Percentiles rank a stretch among this genome's conserved stretches.
These are phyloP conservation scores for Hemichromis elongatus DNA, from an alignment of 2,113 vertebrate genomes.

Conservation along the genomic window DNA sequence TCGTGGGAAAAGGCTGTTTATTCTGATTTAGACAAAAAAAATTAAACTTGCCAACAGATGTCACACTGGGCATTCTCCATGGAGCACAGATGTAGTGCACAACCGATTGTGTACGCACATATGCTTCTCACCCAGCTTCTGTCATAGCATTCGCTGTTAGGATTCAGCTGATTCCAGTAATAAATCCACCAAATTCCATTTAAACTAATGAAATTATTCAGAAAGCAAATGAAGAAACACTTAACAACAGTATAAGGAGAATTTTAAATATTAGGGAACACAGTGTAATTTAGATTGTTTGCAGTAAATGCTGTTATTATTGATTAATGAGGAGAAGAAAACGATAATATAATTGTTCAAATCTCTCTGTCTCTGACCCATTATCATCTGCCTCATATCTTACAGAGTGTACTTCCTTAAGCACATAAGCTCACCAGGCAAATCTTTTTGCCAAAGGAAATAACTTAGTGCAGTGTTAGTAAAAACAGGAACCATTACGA, in stretches of 20 bases:
- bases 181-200: slow-evolving; percentile 29
- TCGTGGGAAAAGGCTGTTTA: slow-evolving; percentile 57
- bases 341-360: neutral
- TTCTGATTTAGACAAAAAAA: slow-evolving; percentile 29
- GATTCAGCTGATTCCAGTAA: neutral
- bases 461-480: neutral
- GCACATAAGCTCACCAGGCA: neutral
- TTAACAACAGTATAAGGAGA: neutral
- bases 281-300: neutral
- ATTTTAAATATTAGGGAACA: neutral
- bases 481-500: neutral
- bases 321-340: neutral
- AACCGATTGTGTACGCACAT: neutral
- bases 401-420: neutral
- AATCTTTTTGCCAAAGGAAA: neutral
- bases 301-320: neutral
- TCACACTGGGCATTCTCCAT: slow-evolving; percentile 20
- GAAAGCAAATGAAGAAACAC: slow-evolving; percentile 3
- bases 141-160: neutral
- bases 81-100: slow-evolving; percentile 38
- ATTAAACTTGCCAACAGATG: slow-evolving; percentile 49
- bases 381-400: neutral
- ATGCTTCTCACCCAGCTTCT: slow-evolving; percentile 4
- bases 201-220: slow-evolving; percentile 17
- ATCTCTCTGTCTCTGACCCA: neutral